Base-by-base conservation (phyloP, 2,888 invertebrate genomes). In the Artemia sinica region DNA sequence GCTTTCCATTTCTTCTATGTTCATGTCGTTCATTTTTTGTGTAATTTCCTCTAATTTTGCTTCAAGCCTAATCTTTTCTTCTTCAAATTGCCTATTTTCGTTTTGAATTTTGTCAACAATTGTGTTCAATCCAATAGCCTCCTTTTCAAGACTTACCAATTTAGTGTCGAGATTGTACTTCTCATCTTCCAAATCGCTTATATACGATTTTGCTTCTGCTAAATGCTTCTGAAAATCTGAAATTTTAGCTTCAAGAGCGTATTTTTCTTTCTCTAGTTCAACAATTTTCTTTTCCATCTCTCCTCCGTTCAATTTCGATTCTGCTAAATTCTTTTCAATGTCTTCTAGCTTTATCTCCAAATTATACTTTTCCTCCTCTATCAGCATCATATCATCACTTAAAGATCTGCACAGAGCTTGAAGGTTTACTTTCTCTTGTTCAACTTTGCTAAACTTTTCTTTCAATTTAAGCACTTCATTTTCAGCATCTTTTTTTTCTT, bases 291-390 rank as follows among this genome's bases (percentile, higher is more conserved):
- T 18, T 14, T 8, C 18, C 58, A 18, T 58, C 58, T 58, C 58
- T 58, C 14, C 8, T 18, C 10, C 14, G 4, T 28, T 28, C 28
- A 28, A 28, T 28, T 28, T 28, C 4, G 28, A 28, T 58, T 58
- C 58, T 2, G 8, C 18, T 9, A 58, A 9, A n/a, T 14, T 9
- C 58, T 58, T n/a, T 18, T 58, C 58, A 58, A 58, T n/a, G 14
- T 58, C 58, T 58, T 58, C 58, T 58, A 58, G 14, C n/a, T 18
- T n/a, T 14, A 58, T 58, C 18, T 58, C 58, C 18, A 58, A 18
- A 18, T 58, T 58, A 10, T 58, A 58, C 18, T 58, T 58, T 14
- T 58, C 58, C n/a, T 58, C 58, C 58, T 58, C 58, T 14, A 58
- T n/a, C 8, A 9, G 58, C n/a, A 58, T 58, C 8, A 18, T 18